These are phyloP conservation scores for Sipha flava DNA, from an alignment of 1,140 invertebrate species.

Conservation along the genomic window DNA sequence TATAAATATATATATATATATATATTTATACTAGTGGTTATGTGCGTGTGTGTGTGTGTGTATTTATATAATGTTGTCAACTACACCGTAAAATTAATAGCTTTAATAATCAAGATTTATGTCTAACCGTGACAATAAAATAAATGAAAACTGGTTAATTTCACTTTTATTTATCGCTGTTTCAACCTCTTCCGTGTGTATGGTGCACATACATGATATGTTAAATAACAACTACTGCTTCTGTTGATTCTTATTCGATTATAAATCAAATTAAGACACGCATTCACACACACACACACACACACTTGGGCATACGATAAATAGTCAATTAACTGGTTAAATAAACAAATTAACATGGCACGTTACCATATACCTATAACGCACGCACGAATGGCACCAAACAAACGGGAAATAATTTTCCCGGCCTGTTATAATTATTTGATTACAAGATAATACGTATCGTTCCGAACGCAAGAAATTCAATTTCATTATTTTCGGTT, in stretches of 20 bases:
- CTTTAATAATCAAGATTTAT: constrained; percentile 1
- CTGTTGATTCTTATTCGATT: not conserved
- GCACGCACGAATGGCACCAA: too few species aligned
- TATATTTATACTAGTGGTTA: too few species aligned
- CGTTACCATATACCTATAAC: not conserved
- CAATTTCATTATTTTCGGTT: too few species aligned
- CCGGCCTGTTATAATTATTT: too few species aligned
- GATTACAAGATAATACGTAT: too few species aligned
- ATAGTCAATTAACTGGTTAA: not conserved
- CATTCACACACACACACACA: too few species aligned
- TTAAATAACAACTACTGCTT: too few species aligned
- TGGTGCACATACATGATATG: not conserved
- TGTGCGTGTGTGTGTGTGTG: too few species aligned
- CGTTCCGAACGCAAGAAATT: too few species aligned
- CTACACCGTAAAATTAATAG: not conserved
- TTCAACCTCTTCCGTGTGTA: not conserved
- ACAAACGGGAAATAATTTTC: too few species aligned
- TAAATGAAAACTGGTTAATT: not conserved
- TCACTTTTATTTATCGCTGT: not conserved
- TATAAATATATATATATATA: too few species aligned
- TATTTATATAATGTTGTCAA: not conserved
- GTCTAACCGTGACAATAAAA: not conserved
- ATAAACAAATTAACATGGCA: not conserved
- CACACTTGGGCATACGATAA: not conserved
- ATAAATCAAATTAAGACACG: not conserved